These are phyloP conservation scores for Antedon mediterranea DNA, from an alignment of 53 echinoderm and acorn worm species.

Conservation along the genomic window DNA sequence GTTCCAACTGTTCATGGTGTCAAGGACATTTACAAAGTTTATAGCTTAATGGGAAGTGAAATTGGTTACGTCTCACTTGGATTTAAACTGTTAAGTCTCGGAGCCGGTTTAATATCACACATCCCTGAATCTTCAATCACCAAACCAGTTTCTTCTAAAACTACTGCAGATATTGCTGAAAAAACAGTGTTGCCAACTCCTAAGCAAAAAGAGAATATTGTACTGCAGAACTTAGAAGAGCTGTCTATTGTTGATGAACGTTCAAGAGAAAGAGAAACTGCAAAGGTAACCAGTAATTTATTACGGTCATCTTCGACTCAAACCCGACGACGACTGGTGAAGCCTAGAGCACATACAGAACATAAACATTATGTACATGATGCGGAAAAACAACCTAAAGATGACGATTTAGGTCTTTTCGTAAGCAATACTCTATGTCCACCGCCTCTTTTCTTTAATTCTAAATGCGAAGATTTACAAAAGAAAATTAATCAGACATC, in stretches of 20 bases:
- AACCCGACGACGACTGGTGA: conserved; percentile 15
- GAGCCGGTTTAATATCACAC: conserved; percentile 59
- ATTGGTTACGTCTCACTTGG: conserved; percentile 65
- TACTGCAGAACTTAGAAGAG: conserved; percentile 24
- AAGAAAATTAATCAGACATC: not conserved
- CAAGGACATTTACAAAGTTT: conserved; percentile 56
- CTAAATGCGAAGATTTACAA: conserved; percentile 36
- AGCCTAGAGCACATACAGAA: conserved; percentile 1
- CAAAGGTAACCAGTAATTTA: not conserved
- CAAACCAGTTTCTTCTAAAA: not conserved
- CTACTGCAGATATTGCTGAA: too few species aligned
- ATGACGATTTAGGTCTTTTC: conserved; percentile 19
- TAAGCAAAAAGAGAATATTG: conserved; percentile 1
- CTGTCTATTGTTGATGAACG: not conserved
- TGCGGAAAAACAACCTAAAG: not conserved
- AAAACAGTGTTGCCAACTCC: too few species aligned
- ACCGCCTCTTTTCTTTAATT: conserved; percentile 82
- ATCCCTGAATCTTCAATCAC: conserved; percentile 41
- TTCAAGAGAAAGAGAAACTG: not conserved
- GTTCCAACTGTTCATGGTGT: conserved; percentile 67
- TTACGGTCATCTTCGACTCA: not conserved
- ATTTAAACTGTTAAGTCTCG: conserved; percentile 66
- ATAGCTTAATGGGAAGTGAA: conserved; percentile 79
- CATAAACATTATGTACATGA: too few species aligned
- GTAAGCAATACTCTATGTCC: conserved; percentile 70